Base-by-base conservation (phyloP, 2,797 vertebrate genomes). In the Periophthalmus magnuspinnatus region DNA sequence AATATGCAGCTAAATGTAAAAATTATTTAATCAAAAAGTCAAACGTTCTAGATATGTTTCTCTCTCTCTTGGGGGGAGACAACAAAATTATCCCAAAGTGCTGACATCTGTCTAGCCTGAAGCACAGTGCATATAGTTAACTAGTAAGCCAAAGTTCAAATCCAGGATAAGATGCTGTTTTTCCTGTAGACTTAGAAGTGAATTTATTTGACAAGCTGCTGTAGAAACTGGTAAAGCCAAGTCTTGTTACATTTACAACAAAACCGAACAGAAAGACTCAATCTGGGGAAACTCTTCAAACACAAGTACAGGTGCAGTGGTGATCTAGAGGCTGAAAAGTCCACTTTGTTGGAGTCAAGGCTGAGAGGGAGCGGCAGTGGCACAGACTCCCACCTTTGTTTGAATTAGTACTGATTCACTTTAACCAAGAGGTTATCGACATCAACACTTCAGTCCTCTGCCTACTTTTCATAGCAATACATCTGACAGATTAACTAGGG, bases 331-430 rank as follows among this genome's bases (percentile, higher is more conserved):
- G 87, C 79, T 88, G 88, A 90, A 65, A 75, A 47, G 24, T 52
- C 71, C 72, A 80, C 81, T 67, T 41, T 24, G 24, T n/a, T 73
- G 41, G 14, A 47, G 80, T 58, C 71, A 66, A 77, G 81, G 77
- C 72, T 71, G 71, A 76, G 79, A 89, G 87, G 91, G 92, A 81
- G 90, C 79, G 89, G 81, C 80, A 3, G 61, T 34, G 71, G 88
- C 71, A 76, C 69, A 84, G 77, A 74, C 80, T 70, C 75, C 77
- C 79, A 82, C 79, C 85, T 87, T 89, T 91, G 86, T 92, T 92
- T 91, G 86, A 88, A 79, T 79, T 84, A 79, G 79, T 71, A 84
- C 83, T 62, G 60, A 80, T 84, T 85, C 70, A 45, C 79, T 81
- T 83, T 75, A 81, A 81, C 75, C 79, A 84, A 70, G 47, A 78